Conservation (phyloP, 2,797 vertebrate genomes). For the Coranthus polyacanthus region DNA sequence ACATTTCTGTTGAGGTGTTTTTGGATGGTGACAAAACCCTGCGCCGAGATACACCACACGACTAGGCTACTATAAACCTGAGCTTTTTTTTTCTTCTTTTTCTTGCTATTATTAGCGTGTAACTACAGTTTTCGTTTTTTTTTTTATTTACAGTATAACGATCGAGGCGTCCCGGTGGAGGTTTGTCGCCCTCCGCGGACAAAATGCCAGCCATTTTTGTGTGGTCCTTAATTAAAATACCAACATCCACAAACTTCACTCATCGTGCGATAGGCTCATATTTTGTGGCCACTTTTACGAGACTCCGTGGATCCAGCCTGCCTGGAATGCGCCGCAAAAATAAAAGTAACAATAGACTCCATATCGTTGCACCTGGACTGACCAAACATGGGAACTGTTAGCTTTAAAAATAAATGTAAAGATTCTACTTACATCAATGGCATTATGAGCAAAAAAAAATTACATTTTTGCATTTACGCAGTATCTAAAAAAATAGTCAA, state of each 20-base stretch:
- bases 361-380: not conserved
- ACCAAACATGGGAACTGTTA: constrained; percentile 6
- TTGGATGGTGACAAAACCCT: not conserved
- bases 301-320: not conserved
- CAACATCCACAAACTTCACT: not conserved
- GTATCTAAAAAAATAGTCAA: not conserved
- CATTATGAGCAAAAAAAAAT: constrained; percentile 1
- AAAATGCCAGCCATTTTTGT: not conserved
- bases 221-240: constrained; percentile 26
- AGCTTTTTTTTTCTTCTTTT: not conserved
- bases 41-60: not conserved
- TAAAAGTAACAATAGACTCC: not conserved
- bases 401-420: not conserved
- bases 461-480: not conserved
- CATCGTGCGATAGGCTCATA: not conserved
- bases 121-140: too few relatives aligned
- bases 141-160: too few relatives aligned
- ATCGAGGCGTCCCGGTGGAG: not conserved
- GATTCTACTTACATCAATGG: not conserved
- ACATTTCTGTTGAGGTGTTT: not conserved
- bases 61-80: not conserved
- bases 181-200: not conserved
- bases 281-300: not conserved
- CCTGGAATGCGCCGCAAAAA: not conserved
- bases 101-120: too few relatives aligned